Evolutionary conservation across 2,888 invertebrate genomes (phyloP), one percentile per base, ranked within the genome.

Genomic region (Netelia inedita): DNA sequence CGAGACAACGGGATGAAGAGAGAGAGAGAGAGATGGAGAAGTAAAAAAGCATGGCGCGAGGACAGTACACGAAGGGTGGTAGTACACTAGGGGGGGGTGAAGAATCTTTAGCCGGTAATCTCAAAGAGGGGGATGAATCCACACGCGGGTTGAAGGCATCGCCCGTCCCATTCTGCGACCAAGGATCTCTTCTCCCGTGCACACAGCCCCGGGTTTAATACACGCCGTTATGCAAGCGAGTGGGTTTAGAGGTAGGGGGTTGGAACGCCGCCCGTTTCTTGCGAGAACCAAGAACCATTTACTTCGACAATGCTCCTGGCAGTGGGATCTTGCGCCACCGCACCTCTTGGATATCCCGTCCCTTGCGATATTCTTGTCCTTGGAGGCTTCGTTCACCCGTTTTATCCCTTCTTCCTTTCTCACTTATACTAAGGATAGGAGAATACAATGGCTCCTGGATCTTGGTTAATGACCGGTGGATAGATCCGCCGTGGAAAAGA

Each of bases 131-230:
- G 85, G 81, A 80, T 23, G 59, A 80, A 28, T 59, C 23, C 50
- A 66, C 16, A 14, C 43, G 41, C 50, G 79, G 46, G 14, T 16
- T 69, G 19, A 19, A 19, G 63, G 69, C 53, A 66, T 73, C 59
- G 14, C 81, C 68, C 79, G 84, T 46, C 63, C 75, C 61, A 75
- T 82, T 86, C 84, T 85, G 74, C 80, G 85, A 87, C 85, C 87
- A 87, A 88, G 87, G 83, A 28, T 28, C 28, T 28, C 85, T 73
- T 87, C 75, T 59, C 83, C 87, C 84, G 74, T 82, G 85, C 84
- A 88, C 88, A 87, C 82, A 86, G 84, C 82, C 84, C 57, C 66
- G 80, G 82, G 85, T 84, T 78, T 87, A 85, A 85, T 86, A 76
- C 83, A 76, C 46, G 65, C 14, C 23, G 23, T 72, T 72, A 59